Percentiles rank a stretch among this genome's conserved stretches.
Evolutionary conservation across 1,140 invertebrate species (phyloP).

Genomic region (Drosophila trapezifrons): DNA sequence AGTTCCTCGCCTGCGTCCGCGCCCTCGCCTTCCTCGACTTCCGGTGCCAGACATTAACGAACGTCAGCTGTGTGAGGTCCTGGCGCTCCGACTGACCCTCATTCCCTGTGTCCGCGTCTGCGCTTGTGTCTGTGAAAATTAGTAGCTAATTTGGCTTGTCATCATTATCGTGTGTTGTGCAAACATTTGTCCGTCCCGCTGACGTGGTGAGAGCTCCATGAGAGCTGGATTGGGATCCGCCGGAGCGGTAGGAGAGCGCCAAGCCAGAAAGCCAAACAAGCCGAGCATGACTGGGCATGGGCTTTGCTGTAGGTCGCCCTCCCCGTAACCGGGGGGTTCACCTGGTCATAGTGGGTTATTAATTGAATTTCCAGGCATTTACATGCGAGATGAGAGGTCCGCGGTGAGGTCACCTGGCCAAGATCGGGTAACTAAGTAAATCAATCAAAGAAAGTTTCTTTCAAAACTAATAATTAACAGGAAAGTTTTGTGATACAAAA

Average conservation of each 20-base stretch:
- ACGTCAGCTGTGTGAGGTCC: conserved; percentile 80
- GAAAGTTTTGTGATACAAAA: conserved; percentile 5
- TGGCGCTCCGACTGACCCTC: conserved; percentile 54
- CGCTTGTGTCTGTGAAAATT: conserved; percentile 70
- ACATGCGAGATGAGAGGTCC: conserved; percentile 36
- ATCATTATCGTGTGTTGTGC: conserved; percentile 81
- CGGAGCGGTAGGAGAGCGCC: conserved; percentile 8
- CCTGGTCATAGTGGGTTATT: conserved; percentile 34
- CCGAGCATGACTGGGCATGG: conserved; percentile 40
- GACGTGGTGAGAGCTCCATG: conserved; percentile 26
- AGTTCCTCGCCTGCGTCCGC: not conserved
- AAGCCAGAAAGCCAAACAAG: conserved; percentile 16
- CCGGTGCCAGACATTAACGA: conserved; percentile 50
- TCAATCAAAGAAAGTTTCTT: conserved; percentile 30
- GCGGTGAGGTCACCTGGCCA: not conserved
- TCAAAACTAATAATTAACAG: conserved; percentile 6
- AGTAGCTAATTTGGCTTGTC: conserved; percentile 81
- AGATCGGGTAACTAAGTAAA: conserved; percentile 10
- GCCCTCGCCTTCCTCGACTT: conserved; percentile 66
- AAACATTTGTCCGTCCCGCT: conserved; percentile 76
- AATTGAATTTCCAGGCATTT: conserved; percentile 63
- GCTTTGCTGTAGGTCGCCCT: conserved; percentile 44
- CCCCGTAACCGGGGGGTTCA: conserved; percentile 11
- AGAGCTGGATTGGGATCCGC: conserved; percentile 10
- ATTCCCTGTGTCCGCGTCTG: conserved; percentile 30